Evolutionary conservation across 2,797 vertebrate genomes (phyloP), one percentile per base, ranked within the genome.

Genomic region (Harpagifer antarcticus): DNA sequence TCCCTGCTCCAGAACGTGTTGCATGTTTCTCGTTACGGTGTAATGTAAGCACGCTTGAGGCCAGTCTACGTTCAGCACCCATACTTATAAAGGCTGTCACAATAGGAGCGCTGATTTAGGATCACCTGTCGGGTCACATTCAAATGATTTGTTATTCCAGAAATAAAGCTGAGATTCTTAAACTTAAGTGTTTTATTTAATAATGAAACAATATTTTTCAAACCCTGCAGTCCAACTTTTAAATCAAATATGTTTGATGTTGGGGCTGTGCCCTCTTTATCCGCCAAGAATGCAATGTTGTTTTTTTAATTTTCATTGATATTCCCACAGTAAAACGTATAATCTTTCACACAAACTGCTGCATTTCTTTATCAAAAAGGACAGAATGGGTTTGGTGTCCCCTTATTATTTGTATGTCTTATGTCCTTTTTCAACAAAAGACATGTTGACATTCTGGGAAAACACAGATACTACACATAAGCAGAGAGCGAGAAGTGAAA

Each of bases 11-110:
- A 49, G 12, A 57, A 45, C 3, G 0, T 57, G n/a, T 27, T 54
- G 50, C 56, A 16, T 53, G 61, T 70, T 48, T 59, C 27, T 48
- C 9, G 43, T 27, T 61, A 0, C 27, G 47, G 53, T 15, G 2
- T 66, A 68, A 78, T 79, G 14, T 23, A 62, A 66, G 27, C n/a
- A 13, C 0, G 31, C 76, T 82, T 52, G 53, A 58, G 67, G 86
- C 61, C 69, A 55, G 53, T 49, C n/a, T 65, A 48, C n/a, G 5
- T 61, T 63, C 65, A 43, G 60, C 44, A 31, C 33, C 64, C 45
- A 44, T 20, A 53, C 47, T 65, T 27, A 56, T 15, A 57, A 55
- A 55, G 27, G 42, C 60, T 82, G 78, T 74, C 74, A 63, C 71
- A 87, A 57, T 27, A 79, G 49, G 31, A 74, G 44, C 14, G 0